phyloP scores from a whole-genome alignment of 2,113 vertebrate species.

The Myocastor coypus region DNA sequence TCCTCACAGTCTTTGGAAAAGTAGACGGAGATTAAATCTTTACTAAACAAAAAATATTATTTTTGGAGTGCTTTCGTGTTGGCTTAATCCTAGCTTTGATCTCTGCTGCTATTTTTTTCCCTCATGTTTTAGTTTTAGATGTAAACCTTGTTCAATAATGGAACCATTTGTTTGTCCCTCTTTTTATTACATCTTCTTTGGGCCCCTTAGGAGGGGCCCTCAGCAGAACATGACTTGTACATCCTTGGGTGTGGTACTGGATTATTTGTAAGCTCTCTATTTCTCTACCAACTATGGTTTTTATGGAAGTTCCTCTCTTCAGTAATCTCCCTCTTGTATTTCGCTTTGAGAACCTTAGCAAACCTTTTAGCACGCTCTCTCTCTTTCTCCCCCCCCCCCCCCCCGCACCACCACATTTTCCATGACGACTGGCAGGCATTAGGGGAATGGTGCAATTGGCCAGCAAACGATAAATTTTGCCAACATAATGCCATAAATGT shows the following conservation, averaged over 20 bases:
- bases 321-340: background rate
- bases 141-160: slow-evolving; percentile 39
- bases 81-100: slow-evolving; percentile 47
- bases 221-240: background rate
- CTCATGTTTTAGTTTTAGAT: slow-evolving; percentile 3
- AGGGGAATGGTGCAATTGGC: slow-evolving; percentile 8
- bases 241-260: background rate
- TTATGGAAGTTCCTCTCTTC: background rate
- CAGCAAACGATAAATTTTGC: background rate
- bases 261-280: background rate
- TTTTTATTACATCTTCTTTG: slow-evolving; percentile 16
- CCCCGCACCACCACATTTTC: slow-evolving; percentile 21
- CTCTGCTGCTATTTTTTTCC: slow-evolving; percentile 20
- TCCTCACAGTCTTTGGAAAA: slow-evolving; percentile 18
- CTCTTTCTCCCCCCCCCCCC: too few relatives aligned
- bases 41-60: background rate
- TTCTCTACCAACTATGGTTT: background rate
- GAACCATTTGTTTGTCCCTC: slow-evolving; percentile 8
- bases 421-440: background rate
- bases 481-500: background rate
- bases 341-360: slow-evolving; percentile 36
- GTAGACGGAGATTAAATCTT: background rate
- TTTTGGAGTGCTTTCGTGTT: background rate
- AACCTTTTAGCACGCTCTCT: background rate
- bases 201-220: background rate